Evolutionary conservation across 2,113 vertebrate genomes (phyloP).

Genomic region (Saguinus midas): DNA sequence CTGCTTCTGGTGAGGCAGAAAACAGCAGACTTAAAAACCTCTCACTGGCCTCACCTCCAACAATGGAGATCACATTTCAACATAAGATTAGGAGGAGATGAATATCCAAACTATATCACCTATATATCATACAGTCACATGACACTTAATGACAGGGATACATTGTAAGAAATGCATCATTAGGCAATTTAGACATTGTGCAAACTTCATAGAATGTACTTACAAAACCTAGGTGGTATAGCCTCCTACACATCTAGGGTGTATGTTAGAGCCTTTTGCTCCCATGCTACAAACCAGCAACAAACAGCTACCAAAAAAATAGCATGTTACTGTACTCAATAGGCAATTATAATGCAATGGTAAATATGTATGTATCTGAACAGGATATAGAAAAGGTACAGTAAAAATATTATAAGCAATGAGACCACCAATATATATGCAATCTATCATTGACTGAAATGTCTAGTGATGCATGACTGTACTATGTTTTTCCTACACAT

Average conservation of each 20-base stretch:
- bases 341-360: not conserved
- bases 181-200: not conserved
- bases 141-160: not conserved
- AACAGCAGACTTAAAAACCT: too few relatives aligned
- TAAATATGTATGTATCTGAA: not conserved
- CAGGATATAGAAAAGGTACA: not conserved
- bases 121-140: not conserved
- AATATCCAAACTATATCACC: too few relatives aligned
- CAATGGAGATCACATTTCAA: too few relatives aligned
- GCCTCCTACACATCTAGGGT: not conserved
- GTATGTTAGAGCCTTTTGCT: not conserved
- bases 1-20: too few relatives aligned
- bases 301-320: too few relatives aligned
- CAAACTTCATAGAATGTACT: not conserved
- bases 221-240: not conserved
- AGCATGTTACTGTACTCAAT: not conserved
- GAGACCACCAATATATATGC: not conserved
- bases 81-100: too few relatives aligned
- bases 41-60: too few relatives aligned
- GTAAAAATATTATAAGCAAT: not conserved
- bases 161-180: not conserved
- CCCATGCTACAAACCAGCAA: not conserved
- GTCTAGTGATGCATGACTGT: not conserved
- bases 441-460: not conserved
- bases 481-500: not conserved